Percentiles rank a stretch among this genome's conserved stretches.
Evolutionary conservation across 2,113 vertebrate genomes (phyloP).

Genomic region (Platanista minor): DNA sequence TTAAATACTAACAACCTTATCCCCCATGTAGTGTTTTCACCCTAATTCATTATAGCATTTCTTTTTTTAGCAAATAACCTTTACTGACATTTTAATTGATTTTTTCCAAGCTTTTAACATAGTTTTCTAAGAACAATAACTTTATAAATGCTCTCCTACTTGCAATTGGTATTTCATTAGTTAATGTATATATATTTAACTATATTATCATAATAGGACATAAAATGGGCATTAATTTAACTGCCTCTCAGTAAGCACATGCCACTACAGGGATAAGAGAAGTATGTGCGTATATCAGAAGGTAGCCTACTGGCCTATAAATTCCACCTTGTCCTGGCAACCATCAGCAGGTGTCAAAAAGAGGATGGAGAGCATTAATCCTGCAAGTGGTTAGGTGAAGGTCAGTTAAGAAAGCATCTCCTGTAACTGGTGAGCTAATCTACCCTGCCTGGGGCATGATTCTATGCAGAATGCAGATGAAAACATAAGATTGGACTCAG

Average conservation of each 20-base stretch:
- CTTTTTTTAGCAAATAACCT: not conserved
- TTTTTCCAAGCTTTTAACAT: not conserved
- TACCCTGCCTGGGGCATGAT: not conserved
- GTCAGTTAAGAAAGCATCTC: constrained; percentile 12
- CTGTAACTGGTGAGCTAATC: not conserved
- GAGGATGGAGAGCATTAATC: not conserved
- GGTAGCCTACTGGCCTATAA: not conserved
- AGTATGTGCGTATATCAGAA: not conserved
- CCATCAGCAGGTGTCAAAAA: not conserved
- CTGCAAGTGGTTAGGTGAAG: not conserved
- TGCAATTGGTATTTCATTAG: not conserved
- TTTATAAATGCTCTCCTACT: not conserved
- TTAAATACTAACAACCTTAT: not conserved
- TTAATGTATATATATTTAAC: not conserved
- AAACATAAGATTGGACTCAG: not conserved
- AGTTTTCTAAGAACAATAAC: not conserved
- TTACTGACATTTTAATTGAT: not conserved
- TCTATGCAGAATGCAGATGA: not conserved
- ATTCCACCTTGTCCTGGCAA: not conserved
- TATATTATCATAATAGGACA: not conserved
- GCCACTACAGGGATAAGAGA: not conserved
- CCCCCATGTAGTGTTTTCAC: not conserved
- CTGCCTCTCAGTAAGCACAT: not conserved
- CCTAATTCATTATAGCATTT: not conserved
- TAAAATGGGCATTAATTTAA: not conserved